Base-by-base conservation (phyloP, 2,113 vertebrate species). In the Gulo gulo region DNA sequence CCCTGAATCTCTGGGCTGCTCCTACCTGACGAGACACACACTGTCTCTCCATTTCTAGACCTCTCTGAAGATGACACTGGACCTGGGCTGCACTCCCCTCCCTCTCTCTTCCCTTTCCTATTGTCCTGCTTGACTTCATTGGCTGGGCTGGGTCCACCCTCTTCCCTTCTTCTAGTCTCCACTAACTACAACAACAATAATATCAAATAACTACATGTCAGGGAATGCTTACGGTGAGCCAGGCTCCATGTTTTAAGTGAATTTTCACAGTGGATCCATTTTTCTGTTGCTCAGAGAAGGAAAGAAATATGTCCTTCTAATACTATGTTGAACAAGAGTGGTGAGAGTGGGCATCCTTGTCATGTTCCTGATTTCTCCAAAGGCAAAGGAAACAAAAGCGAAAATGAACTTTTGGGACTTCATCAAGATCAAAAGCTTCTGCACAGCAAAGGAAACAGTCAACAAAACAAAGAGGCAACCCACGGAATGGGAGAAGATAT, bases 211-310 rank as follows among this genome's bases (percentile, higher is more conserved):
- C 71, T 20, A 5, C 42, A 59, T 34, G 12, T 34, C 12, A 9
- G 0, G 2, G 20, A 67, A 29, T 2, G 8, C 3, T 45, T 2
- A 29, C 0, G 1, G 42, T 2, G 5, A 79, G 18, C 42, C 52
- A 78, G 42, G 31, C 15, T 47, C 39, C 36, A 8, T 34, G 11
- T 18, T 73, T 57, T 26, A 52, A 4, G 29, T 9, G 6, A 15
- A 26, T 69, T 11, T 7, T n/a, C 36, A 36, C 61, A 23, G 1
- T 67, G 24, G 29, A 52, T 61, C 31, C 74, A 42, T 31, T 50
- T 45, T 84, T 86, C 71, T 79, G 45, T 63, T 15, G 24, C 16
- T 78, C 76, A 91, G 81, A 97, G 67, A 82, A 13, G 26, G 74
- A 31, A 45, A 61, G 26, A 65, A 42, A 42, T 42, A 4, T 42